Conservation (phyloP, 2,113 vertebrate species). For the Aldabrachelys gigantea region DNA sequence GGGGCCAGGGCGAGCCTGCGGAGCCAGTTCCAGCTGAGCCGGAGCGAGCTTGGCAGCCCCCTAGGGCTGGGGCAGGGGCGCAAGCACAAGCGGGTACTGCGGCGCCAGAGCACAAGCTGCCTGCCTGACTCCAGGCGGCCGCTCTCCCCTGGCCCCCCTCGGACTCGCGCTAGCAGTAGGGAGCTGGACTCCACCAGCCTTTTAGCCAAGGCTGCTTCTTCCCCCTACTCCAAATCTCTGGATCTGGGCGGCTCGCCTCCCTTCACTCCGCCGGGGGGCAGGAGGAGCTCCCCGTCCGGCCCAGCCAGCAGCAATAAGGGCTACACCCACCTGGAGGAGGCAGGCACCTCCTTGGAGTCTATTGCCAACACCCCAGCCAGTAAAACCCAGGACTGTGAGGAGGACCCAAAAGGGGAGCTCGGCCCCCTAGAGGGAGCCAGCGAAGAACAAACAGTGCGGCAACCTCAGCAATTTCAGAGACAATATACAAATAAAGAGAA, state of each 20-base stretch:
- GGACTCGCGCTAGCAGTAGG: constrained; percentile 60
- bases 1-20: constrained; percentile 70
- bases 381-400: constrained; percentile 74
- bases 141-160: constrained; percentile 68
- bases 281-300: constrained; percentile 84
- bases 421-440: constrained; percentile 68
- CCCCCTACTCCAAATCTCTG: constrained; percentile 75
- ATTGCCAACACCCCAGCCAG: constrained; percentile 73
- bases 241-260: constrained; percentile 76
- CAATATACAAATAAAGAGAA: constrained; percentile 89
- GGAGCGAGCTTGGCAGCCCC: constrained; percentile 66
- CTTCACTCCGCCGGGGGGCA: constrained; percentile 57
- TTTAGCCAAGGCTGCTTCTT: constrained; percentile 77
- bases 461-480: constrained; percentile 68
- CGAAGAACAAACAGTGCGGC: constrained; percentile 54
- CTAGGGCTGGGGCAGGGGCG: constrained; percentile 16
- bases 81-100: constrained; percentile 37
- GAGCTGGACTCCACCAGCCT: constrained; percentile 77
- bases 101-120: constrained; percentile 79
- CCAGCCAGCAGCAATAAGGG: constrained; percentile 89
- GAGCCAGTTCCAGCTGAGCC: constrained; percentile 74
- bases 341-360: constrained; percentile 88
- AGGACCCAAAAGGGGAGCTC: constrained; percentile 25
- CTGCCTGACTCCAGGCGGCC: constrained; percentile 71
- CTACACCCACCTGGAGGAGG: constrained; percentile 90